Base-by-base conservation (phyloP, 2,113 vertebrate species). In the Podocnemis expansa region DNA sequence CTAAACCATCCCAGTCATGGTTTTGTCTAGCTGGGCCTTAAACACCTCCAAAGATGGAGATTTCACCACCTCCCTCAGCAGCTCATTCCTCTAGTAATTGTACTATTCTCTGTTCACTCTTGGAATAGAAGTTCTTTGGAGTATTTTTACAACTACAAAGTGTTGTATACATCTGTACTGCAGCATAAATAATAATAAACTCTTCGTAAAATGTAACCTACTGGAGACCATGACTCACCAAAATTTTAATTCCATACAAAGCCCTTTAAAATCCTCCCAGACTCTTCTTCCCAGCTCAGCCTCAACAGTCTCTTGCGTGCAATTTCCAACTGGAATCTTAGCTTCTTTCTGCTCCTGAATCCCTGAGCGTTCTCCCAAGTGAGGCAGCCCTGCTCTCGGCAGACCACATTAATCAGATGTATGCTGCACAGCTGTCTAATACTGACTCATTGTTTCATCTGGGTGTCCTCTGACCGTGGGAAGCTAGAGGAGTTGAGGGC, bases 261-360 rank as follows among this genome's bases (percentile, higher is more conserved):
- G 38, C 24, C 85, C 24, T 43, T 89, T 79, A 4, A 9, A 55
- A 55, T 55, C 21, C 12, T n/a, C 9, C n/a, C n/a, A 38, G 63
- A 38, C 25, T 21, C 51, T 78, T 52, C 21, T 45, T 79, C 10
- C 22, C 47, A 93, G 78, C 75, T 84, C 52, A 93, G 88, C 83
- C 25, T 7, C 0, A 3, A n/a, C 5, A n/a, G 75, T 5, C 0
- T 1, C 29, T 93, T 80, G 56, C 54, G 45, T 2, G 1, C 1
- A 2, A 3, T 6, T 93, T 55, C 73, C 86, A n/a, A 45, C 82
- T 73, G 75, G 38, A 80, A 14, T 60, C 31, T 54, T 5, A 13
- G 0, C 3, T 86, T 83, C 76, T 78, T 76, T 10, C 60, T 83
- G n/a, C 70, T 85, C 73, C 92, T 1, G 4, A 76, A 10, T 41